Conservation (phyloP, 1,140 invertebrate genomes). For the Brachionus sp. region DNA sequence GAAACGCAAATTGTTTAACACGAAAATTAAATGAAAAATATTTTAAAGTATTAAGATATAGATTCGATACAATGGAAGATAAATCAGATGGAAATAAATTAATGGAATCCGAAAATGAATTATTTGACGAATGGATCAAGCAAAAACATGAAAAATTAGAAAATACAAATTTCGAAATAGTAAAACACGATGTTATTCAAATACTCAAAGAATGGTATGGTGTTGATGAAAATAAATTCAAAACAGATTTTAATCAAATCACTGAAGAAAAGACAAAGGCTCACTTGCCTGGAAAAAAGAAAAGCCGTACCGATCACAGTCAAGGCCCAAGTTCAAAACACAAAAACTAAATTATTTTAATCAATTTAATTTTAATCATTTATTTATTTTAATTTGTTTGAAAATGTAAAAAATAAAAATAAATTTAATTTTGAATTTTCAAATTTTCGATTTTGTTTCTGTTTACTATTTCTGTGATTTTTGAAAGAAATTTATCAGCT, state of each 20-base stretch:
- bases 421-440: neutral
- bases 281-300: neutral
- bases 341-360: neutral
- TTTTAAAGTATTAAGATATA: neutral
- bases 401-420: neutral
- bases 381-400: neutral
- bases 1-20: neutral
- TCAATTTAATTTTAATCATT: neutral
- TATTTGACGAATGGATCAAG: neutral
- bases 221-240: neutral
- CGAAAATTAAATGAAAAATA: slow-evolving; percentile 4
- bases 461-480: neutral
- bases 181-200: neutral
- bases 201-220: neutral
- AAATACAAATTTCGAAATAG: neutral
- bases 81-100: neutral
- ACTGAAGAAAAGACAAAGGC: neutral
- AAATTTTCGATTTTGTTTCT: no score
- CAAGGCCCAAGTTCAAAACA: neutral
- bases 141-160: neutral
- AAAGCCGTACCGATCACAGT: neutral
- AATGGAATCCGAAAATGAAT: neutral
- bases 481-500: neutral
- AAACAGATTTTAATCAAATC: neutral
- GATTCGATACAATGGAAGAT: slow-evolving; percentile 5